Percentiles rank a stretch among this genome's conserved stretches.
Evolutionary conservation across 2,888 invertebrate species (phyloP).

Genomic region (Blera fallax): DNA sequence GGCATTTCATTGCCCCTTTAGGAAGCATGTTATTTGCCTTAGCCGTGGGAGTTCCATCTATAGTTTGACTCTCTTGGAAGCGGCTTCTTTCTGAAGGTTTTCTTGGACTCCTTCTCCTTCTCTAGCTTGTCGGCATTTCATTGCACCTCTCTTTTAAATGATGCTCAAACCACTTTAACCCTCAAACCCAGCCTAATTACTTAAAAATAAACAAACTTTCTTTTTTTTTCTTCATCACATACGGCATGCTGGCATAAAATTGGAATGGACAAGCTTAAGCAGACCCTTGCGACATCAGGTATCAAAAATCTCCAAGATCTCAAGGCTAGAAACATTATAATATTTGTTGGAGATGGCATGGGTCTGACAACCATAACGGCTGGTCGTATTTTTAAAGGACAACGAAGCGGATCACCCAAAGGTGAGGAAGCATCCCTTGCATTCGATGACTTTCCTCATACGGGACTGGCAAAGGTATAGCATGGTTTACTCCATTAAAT

Average conservation of each 20-base stretch:
- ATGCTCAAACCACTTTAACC: too few species aligned
- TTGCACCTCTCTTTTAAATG: too few species aligned
- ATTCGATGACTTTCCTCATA: constrained; percentile 85
- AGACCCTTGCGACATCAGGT: constrained; percentile 82
- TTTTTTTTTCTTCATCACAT: constrained; percentile 75
- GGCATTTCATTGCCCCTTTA: too few species aligned
- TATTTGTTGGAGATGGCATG: constrained; percentile 88
- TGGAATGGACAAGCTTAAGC: constrained; percentile 77
- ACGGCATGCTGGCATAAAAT: constrained; percentile 77
- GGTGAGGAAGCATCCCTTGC: constrained; percentile 85
- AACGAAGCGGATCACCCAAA: constrained; percentile 79
- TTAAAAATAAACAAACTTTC: not conserved
- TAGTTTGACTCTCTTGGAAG: too few species aligned
- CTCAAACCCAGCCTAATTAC: too few species aligned
- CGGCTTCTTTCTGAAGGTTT: too few species aligned
- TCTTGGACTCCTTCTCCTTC: too few species aligned
- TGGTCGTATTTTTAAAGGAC: constrained; percentile 85
- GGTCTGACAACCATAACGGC: constrained; percentile 85
- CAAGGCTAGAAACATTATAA: constrained; percentile 85
- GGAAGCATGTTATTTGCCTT: too few species aligned
- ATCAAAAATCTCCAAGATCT: constrained; percentile 72
- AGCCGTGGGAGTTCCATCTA: too few species aligned
- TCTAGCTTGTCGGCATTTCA: too few species aligned
- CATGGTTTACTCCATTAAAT: not conserved
- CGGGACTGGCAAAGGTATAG: constrained; percentile 85